phyloP scores from a whole-genome alignment of 1,140 invertebrate genomes.

The Ceratina australensis region DNA sequence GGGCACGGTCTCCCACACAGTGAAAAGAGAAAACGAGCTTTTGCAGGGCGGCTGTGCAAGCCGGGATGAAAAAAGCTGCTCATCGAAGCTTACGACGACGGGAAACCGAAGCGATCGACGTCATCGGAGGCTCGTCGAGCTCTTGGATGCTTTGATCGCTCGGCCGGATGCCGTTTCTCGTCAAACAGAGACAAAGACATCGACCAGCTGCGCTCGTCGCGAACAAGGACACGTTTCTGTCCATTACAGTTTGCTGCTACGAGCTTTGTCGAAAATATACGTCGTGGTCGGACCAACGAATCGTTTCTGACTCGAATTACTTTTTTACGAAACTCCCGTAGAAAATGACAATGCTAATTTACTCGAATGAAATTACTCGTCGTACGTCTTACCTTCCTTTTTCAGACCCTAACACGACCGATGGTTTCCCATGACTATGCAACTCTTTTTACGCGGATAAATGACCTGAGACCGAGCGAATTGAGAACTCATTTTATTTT shows the following conservation, averaged over 20 bases:
- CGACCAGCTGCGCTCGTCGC: conserved; percentile 1
- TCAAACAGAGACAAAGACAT: conserved; percentile 63
- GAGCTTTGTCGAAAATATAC: conserved; percentile 15
- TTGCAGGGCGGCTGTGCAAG: conserved; percentile 53
- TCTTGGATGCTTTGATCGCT: conserved; percentile 73
- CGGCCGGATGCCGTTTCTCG: conserved; percentile 68
- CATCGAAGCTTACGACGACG: conserved; percentile 66
- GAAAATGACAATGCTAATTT: conserved; percentile 26
- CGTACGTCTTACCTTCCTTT: conserved; percentile 29
- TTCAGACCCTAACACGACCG: conserved; percentile 13
- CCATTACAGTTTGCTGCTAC: conserved; percentile 17
- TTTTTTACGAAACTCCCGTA: conserved; percentile 21
- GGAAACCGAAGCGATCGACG: conserved; percentile 70
- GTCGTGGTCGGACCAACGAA: no score
- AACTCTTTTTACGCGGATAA: conserved; percentile 42
- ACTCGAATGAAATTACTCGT: conserved; percentile 60
- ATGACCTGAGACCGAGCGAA: conserved; percentile 26
- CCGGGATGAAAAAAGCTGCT: conserved; percentile 66
- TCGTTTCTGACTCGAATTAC: neutral
- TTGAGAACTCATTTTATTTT: conserved; percentile 21
- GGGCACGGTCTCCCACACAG: conserved; percentile 43
- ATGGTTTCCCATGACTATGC: conserved; percentile 48
- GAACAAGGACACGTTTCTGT: conserved; percentile 26
- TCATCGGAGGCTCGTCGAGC: conserved; percentile 66
- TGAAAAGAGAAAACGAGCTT: conserved; percentile 59